Evolutionary conservation across 2,888 invertebrate genomes (phyloP), one percentile per base, ranked within the genome.

Genomic region (Lycia hirtaria): DNA sequence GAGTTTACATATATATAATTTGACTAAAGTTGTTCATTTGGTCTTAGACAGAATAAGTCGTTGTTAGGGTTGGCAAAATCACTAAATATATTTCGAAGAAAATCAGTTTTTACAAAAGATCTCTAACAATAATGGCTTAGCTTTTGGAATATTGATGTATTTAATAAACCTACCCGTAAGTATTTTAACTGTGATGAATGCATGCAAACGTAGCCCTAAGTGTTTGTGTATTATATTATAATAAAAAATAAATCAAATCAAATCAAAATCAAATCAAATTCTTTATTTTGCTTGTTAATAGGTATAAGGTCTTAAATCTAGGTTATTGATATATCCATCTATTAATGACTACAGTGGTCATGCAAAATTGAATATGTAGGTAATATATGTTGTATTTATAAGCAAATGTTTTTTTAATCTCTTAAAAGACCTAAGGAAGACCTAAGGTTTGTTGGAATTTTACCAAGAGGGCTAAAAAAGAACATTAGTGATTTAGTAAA

Each of bases 161-260:
- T 53, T 48, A 64, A 48, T 62, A 61, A 69, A 19, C 43, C 67
- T 74, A 43, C 73, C 78, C 72, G 79, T 78, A 77, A 64, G 53
- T 68, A 64, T 69, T 80, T 78, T 66, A 56, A 62, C 74, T 76
- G 74, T 78, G 65, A 50, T 69, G 71, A 65, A 49, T 60, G 64
- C 65, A 75, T 79, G 67, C 76, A 83, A 83, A 78, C 71, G 72
- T 83, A 74, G 72, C 65, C 54, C 69, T 75, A 65, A 64, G 64
- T 76, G 65, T 72, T 57, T 70, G 67, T 74, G 41, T 72, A 53
- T 35, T 43, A 15, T 49, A 49, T 49, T 64, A 37, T 52, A 5
- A 44, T 10, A 51, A 60, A 62, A n/a, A n/a, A n/a, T n/a, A n/a
- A n/a, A n/a, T n/a, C n/a, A n/a, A n/a, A n/a, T n/a, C n/a, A n/a